Percentiles rank a stretch among this genome's conserved stretches.
Evolutionary conservation across 1,140 invertebrate species (phyloP).

Genomic region (Hyphantria cunea): DNA sequence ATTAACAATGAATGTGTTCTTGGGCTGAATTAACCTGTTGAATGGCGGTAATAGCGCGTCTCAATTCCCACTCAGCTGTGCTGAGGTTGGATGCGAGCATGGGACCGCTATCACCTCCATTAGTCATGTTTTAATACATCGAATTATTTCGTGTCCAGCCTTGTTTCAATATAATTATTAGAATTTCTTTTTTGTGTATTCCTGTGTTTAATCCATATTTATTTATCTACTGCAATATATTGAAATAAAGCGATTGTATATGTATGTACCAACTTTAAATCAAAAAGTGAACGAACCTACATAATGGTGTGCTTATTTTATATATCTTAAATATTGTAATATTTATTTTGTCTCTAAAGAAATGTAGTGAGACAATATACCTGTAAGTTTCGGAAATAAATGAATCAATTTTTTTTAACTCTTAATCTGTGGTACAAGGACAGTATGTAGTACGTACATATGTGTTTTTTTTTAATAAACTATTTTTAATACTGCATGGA

Average conservation of each 20-base stretch:
- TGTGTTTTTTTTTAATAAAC: slow-evolving; percentile 44
- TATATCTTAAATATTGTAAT: slow-evolving; percentile 35
- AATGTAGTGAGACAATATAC: slow-evolving; percentile 56
- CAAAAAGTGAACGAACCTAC: slow-evolving; percentile 13
- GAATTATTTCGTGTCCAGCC: slow-evolving; percentile 24
- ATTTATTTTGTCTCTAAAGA: neutral
- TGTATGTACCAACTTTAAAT: slow-evolving; percentile 46
- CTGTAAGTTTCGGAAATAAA: slow-evolving; percentile 44
- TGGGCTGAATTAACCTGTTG: slow-evolving; percentile 45
- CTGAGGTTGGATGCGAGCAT: neutral
- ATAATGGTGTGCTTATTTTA: slow-evolving; percentile 26
- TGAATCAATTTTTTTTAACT: slow-evolving; percentile 51
- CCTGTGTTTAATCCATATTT: slow-evolving; percentile 14
- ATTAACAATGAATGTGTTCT: slow-evolving; percentile 53
- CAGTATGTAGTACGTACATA: slow-evolving; percentile 57
- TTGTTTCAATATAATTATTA: slow-evolving; percentile 31
- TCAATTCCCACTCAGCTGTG: neutral
- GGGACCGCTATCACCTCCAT: slow-evolving; percentile 12
- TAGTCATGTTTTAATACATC: slow-evolving; percentile 18
- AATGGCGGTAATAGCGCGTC: neutral
- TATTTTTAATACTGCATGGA: slow-evolving; percentile 58
- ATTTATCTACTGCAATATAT: no score
- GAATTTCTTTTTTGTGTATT: slow-evolving; percentile 15
- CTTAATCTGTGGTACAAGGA: slow-evolving; percentile 52
- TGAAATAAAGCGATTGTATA: slow-evolving; percentile 46